phyloP scores from a whole-genome alignment of 2,113 vertebrate species.

The Pagrus major region DNA sequence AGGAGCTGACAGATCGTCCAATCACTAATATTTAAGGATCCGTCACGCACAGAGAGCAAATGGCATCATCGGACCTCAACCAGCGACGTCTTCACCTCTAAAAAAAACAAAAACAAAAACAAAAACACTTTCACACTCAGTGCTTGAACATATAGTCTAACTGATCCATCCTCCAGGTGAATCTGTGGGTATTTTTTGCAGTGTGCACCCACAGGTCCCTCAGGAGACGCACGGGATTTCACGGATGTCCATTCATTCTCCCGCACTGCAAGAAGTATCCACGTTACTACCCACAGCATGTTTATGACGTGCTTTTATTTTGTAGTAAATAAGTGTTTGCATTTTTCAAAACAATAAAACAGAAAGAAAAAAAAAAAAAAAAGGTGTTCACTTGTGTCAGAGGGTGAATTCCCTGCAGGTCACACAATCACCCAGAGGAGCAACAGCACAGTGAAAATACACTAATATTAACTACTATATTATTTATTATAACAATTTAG shows the following conservation, averaged over 20 bases:
- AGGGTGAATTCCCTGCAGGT: neutral
- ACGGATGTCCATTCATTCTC: neutral
- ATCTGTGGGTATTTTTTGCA: slow-evolving; percentile 55
- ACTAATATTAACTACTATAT: too few species aligned
- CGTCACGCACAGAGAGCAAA: neutral
- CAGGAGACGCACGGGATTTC: slow-evolving; percentile 30
- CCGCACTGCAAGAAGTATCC: slow-evolving; percentile 16
- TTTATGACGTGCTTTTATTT: neutral
- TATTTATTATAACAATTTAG: neutral
- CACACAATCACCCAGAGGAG: neutral
- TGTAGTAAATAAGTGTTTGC: neutral
- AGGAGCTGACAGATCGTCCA: neutral
- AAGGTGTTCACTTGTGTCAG: too few species aligned
- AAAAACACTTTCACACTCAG: slow-evolving; percentile 24
- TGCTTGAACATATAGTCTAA: too few species aligned
- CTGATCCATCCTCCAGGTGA: too few species aligned
- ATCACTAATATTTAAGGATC: neutral
- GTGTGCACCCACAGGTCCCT: slow-evolving; percentile 57
- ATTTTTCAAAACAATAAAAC: neutral
- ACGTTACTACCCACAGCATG: neutral
- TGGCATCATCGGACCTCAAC: neutral
- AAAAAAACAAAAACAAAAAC: too few species aligned
- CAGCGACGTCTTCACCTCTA: neutral
- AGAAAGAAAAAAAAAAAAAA: too few species aligned
- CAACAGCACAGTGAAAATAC: neutral